These are phyloP conservation scores for Pristionchus pacificus DNA, from an alignment of 1,140 invertebrate species.

Conservation along the genomic window DNA sequence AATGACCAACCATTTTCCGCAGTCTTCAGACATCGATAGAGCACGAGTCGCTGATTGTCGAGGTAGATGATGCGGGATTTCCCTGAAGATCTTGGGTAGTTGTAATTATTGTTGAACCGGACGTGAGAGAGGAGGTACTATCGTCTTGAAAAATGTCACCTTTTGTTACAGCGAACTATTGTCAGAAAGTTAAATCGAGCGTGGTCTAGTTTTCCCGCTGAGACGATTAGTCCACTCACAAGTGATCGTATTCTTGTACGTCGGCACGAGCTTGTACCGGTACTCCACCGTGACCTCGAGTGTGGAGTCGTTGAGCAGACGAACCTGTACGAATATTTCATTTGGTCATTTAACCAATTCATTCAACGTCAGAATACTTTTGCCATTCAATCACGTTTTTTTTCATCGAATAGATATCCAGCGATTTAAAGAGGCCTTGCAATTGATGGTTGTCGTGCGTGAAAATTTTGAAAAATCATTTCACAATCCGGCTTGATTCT, in stretches of 20 bases:
- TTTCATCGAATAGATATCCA: too few species aligned
- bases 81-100: too few species aligned
- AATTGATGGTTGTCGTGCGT: too few species aligned
- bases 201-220: background rate
- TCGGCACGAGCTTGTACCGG: constrained; percentile 17
- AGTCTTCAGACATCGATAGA: constrained; percentile 25
- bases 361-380: too few species aligned
- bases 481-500: too few species aligned
- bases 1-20: constrained; percentile 1
- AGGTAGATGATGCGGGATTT: constrained; percentile 23
- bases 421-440: too few species aligned
- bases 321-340: too few species aligned
- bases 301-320: constrained; percentile 12
- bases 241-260: constrained; percentile 9
- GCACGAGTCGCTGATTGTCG: constrained; percentile 26
- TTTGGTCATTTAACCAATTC: too few species aligned
- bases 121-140: background rate
- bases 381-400: too few species aligned
- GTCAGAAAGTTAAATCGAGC: background rate
- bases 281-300: constrained; percentile 32
- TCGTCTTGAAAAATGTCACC: constrained; percentile 2
- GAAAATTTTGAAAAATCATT: too few species aligned
- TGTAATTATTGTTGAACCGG: too few species aligned
- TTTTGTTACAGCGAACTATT: constrained; percentile 14
- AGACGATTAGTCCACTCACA: constrained; percentile 3